phyloP scores from a whole-genome alignment of 1,140 invertebrate species.

The Leptinotarsa defecta region DNA sequence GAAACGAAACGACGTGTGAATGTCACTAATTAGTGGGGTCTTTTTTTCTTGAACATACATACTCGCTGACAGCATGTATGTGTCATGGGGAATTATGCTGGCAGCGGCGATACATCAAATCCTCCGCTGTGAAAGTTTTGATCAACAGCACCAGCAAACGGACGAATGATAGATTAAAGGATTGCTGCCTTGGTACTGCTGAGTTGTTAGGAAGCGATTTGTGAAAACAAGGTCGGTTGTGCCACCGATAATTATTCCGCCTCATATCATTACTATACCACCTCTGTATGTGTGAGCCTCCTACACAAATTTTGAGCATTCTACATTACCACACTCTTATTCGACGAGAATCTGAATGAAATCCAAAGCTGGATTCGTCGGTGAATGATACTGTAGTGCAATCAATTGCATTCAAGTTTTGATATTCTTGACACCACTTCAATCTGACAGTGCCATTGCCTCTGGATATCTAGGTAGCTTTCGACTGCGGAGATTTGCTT shows the following conservation, averaged over 20 bases:
- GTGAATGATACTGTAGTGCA: not conserved
- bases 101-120: not conserved
- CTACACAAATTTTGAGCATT: not conserved
- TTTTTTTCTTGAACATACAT: too few species aligned
- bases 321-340: not conserved
- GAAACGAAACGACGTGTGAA: not conserved
- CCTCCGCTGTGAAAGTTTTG: not conserved
- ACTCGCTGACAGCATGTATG: too few species aligned
- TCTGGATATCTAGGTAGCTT: not conserved
- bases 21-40: not conserved
- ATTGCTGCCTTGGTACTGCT: not conserved
- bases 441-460: not conserved
- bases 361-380: not conserved
- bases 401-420: not conserved
- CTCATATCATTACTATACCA: not conserved
- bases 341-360: not conserved
- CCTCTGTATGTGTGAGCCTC: not conserved
- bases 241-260: not conserved
- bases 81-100: not conserved
- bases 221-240: not conserved
- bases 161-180: not conserved
- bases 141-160: not conserved
- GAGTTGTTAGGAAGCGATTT: not conserved
- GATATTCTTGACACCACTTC: not conserved
- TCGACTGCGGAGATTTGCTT: not conserved